Evolutionary conservation across 2,888 invertebrate species (phyloP), one percentile per base, ranked within the genome.

Genomic region (Melikaiella ostensackeni): DNA sequence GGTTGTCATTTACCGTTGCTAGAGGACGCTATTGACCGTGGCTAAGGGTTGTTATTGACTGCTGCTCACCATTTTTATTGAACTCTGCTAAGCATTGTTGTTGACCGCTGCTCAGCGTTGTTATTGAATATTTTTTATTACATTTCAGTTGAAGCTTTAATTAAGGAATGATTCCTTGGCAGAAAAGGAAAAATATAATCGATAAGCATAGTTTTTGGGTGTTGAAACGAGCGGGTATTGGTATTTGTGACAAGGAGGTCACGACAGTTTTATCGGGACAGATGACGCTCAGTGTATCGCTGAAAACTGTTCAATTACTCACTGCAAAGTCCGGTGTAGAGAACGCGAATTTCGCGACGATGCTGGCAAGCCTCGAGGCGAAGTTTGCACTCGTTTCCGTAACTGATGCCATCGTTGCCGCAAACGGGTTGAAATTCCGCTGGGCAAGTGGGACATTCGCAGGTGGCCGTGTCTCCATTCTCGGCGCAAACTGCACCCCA

Each of bases 311-410:
- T 77, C 75, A 80, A 46, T 78, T 85, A 95, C 96, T 95, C 92
- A 96, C 97, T 96, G 93, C 97, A 98, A 80, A 96, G 95, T 84
- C 97, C 97, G 84, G 95, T 94, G 92, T 97, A 97, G 42, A 96
- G 93, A 76, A 97, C 95, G 82, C 93, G 93, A 84, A 97, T 96
- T 89, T 95, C 94, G 30, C 95, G 93, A 75, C 95, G 93, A 86
- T 95, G 95, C 80, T 95, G 94, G 91, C 97, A 97, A 21, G 96
- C 95, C 90, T 97, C 96, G 77, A 95, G 93, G 88, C 95, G 94
- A 85, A 97, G 94, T 91, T 96, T 96, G 92, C 97, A 97, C 86
- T 96, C 94, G 93, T 97, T 97, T 82, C 95, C 95, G 93, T 95
- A 97, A 77, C 96, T 95, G 89, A 96, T 95, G 84, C 96, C 96